These are phyloP conservation scores for Paramuricea clavata DNA, from an alignment of 92 coral and sea anemone species.

Conservation along the genomic window DNA sequence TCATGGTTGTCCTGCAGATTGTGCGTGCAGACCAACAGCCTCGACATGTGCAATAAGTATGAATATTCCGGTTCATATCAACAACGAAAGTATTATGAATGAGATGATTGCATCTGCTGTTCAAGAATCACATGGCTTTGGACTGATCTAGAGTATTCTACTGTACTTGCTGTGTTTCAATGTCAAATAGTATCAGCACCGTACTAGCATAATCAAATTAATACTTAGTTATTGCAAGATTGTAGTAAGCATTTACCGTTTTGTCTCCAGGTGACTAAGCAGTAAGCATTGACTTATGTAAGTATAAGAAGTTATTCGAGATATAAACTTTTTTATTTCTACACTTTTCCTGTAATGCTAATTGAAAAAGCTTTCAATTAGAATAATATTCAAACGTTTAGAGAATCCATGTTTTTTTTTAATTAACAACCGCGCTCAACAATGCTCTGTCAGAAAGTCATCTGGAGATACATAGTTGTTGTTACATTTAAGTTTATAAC, in stretches of 20 bases:
- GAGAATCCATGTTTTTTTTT: no score
- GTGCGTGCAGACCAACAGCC: conserved; percentile 17
- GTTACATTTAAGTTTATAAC: not conserved
- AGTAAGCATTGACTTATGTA: not conserved
- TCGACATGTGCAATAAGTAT: conserved; percentile 2
- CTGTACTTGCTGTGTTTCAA: not conserved
- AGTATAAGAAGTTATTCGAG: no score
- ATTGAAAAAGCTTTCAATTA: no score
- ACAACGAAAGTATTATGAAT: not conserved
- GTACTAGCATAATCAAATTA: no score
- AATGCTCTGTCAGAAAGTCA: not conserved
- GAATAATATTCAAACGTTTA: no score
- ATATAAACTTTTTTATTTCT: no score
- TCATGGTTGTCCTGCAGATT: conserved; percentile 3
- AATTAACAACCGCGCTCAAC: no score
- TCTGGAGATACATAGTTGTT: no score
- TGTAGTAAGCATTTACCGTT: not conserved
- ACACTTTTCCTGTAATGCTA: no score
- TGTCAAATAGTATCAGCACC: not conserved
- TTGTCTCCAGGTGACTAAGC: not conserved
- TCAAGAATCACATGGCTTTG: not conserved
- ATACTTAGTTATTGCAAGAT: not conserved
- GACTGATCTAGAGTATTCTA: not conserved
- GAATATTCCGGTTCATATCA: conserved; percentile 8
- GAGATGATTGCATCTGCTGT: conserved; percentile 2